Conservation (phyloP, 2,888 invertebrate genomes). For the Drosophila seclusa region DNA sequence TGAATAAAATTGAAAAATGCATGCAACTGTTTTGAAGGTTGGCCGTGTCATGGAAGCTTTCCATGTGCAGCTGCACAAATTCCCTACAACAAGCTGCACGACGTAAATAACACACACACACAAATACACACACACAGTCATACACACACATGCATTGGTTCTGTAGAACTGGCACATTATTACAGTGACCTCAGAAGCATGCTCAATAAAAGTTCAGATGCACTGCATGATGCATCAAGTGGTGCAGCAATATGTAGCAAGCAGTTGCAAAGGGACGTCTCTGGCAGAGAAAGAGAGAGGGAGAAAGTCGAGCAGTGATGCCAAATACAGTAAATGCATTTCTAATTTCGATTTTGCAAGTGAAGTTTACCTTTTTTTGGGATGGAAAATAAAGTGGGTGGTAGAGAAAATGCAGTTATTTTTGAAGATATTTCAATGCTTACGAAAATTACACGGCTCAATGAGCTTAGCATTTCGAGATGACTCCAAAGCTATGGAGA, state of each 20-base stretch:
- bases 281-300: neutral
- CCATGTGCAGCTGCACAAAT: constrained; percentile 25
- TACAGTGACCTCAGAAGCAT: constrained; percentile 41
- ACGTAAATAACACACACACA: constrained; percentile 57
- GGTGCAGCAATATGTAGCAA: neutral
- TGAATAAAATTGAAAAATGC: constrained; percentile 71
- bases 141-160: neutral
- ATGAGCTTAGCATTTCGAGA: neutral
- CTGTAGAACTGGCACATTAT: constrained; percentile 38
- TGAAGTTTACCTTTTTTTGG: neutral
- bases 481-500: neutral
- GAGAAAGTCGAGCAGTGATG: neutral
- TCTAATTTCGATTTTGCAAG: constrained; percentile 29
- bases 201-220: constrained; percentile 45
- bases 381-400: neutral
- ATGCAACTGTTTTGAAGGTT: constrained; percentile 80
- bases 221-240: constrained; percentile 47
- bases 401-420: neutral
- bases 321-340: constrained; percentile 22
- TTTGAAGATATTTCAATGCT: neutral
- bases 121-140: neutral
- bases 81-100: constrained; percentile 52
- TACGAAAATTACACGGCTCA: neutral
- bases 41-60: constrained; percentile 54
- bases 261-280: neutral